Percentiles rank a stretch among this genome's conserved stretches.
phyloP scores from a whole-genome alignment of 2,888 invertebrate species.

The Mesorhabditis belari region DNA sequence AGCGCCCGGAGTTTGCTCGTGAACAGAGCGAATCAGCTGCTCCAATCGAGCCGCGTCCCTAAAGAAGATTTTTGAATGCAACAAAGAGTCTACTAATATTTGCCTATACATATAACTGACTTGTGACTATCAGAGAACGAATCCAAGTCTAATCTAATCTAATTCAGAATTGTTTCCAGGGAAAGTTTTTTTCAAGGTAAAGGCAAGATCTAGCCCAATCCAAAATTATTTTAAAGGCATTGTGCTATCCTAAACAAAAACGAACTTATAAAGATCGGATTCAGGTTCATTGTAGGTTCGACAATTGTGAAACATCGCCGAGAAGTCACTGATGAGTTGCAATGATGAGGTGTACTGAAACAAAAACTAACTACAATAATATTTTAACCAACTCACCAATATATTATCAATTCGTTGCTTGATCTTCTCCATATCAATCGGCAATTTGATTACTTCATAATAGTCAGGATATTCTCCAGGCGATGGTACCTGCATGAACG shows the following conservation, averaged over 20 bases:
- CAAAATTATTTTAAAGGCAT: neutral
- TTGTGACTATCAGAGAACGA: too few species aligned
- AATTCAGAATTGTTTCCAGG: too few species aligned
- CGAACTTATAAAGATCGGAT: conserved; percentile 68
- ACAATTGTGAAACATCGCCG: conserved; percentile 92
- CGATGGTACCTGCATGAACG: conserved; percentile 93
- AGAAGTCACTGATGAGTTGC: conserved; percentile 39
- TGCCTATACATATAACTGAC: too few species aligned
- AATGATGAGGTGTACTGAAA: conserved; percentile 40
- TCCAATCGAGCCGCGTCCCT: neutral
- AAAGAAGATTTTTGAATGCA: too few species aligned
- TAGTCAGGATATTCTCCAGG: conserved; percentile 91
- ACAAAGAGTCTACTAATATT: too few species aligned
- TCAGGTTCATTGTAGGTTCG: conserved; percentile 92
- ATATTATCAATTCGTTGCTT: conserved; percentile 54
- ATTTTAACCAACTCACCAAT: conserved; percentile 12
- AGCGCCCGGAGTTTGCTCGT: neutral
- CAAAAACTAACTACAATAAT: neutral
- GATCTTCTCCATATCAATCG: conserved; percentile 85
- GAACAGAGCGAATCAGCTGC: neutral
- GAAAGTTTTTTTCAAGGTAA: too few species aligned
- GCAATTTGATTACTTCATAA: conserved; percentile 88
- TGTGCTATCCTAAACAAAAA: conserved; percentile 4
- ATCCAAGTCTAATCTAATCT: too few species aligned
- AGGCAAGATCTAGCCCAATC: too few species aligned